Evolutionary conservation across 1,140 invertebrate genomes (phyloP).

Genomic region (Drosophila dunni): DNA sequence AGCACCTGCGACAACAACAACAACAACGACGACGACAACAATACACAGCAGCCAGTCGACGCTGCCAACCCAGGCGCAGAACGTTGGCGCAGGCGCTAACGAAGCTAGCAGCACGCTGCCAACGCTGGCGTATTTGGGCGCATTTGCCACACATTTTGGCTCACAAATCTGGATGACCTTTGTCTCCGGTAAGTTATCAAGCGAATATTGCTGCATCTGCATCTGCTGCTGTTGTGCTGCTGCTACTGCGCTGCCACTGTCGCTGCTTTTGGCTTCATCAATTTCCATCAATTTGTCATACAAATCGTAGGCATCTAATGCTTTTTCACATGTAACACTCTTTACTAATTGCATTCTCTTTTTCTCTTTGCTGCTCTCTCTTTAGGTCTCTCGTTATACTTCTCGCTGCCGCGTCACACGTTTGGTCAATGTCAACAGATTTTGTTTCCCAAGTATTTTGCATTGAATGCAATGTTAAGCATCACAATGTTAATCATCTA

Average conservation of each 20-base stretch:
- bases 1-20: slow-evolving; percentile 48
- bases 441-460: slow-evolving; percentile 94
- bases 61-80: slow-evolving; percentile 20
- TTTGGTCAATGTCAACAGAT: slow-evolving; percentile 93
- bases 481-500: slow-evolving; percentile 90
- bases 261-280: slow-evolving; percentile 11
- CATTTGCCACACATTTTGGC: slow-evolving; percentile 91
- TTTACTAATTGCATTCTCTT: neutral
- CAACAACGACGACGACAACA: slow-evolving; percentile 22
- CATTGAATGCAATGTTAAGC: slow-evolving; percentile 90
- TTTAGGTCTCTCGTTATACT: slow-evolving; percentile 92
- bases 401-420: slow-evolving; percentile 91
- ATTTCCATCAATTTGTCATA: neutral
- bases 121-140: slow-evolving; percentile 89
- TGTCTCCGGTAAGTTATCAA: slow-evolving; percentile 88
- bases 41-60: slow-evolving; percentile 36
- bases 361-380: neutral
- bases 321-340: slow-evolving; percentile 25
- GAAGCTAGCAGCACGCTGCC: slow-evolving; percentile 64
- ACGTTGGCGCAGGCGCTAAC: slow-evolving; percentile 4
- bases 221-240: slow-evolving; percentile 5
- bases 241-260: slow-evolving; percentile 9
- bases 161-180: slow-evolving; percentile 96
- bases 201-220: neutral
- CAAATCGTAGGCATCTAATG: slow-evolving; percentile 51